Evolutionary conservation across 2,888 invertebrate species (phyloP), one percentile per base, ranked within the genome.

Genomic region (Agriopis leucophaearia): DNA sequence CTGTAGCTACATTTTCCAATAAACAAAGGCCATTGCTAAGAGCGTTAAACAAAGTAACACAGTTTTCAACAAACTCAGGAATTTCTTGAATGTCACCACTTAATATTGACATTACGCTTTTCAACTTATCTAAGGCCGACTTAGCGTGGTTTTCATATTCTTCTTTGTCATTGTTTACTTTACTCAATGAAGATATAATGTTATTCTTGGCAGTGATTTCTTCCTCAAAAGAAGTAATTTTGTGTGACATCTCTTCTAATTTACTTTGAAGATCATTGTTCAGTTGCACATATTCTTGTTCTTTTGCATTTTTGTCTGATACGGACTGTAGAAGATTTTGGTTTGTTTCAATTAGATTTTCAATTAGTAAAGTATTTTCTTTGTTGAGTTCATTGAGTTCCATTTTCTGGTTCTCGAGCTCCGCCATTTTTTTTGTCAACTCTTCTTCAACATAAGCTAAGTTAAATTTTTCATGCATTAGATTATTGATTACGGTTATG

Each of bases 21-120:
- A 52, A 66, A 69, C 73, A 74, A 50, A 91, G 76, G 54, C 75
- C 82, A 44, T 79, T 77, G 71, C 75, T 75, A 55, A 90, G 69
- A 8, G 71, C 65, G 16, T 75, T 80, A 56, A 87, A 83, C 47
- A 83, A 73, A 45, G 75, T 74, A 16, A 80, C 78, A 71, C 85
- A 79, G 74, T 81, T 81, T 15, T 85, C 83, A 44, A 84, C 75
- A 38, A 81, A 64, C 55, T 81, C 76, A 18, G 86, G 86, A 40
- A 86, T 74, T 71, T 84, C 82, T 69, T 76, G 75, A 52, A 80
- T 77, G 57, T 85, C 81, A 36, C 81, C 82, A 16, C 85, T 80
- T 64, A 89, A 71, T 64, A 80, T 76, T 4, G 64, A 55, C 13
- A 87, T 75, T 62, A 89, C 81, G 54, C 76, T 73, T 70, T 85